Conservation (phyloP, 1,140 invertebrate species). For the Sesamia nonagrioides region DNA sequence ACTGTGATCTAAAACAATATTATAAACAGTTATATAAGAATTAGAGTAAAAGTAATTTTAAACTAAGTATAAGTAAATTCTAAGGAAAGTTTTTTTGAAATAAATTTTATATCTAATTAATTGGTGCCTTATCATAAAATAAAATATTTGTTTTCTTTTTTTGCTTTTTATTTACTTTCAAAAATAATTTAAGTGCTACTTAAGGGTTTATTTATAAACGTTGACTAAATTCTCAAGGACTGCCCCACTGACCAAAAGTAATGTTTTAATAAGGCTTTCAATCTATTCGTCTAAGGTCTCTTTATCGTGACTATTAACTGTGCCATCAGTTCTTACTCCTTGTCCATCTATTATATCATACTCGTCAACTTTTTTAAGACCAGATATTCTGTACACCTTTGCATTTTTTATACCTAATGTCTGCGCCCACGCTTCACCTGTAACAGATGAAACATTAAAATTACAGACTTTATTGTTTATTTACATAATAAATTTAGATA, state of each 20-base stretch:
- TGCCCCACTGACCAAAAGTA: too few species aligned
- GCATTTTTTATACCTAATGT: slow-evolving; percentile 88
- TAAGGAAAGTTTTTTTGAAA: not conserved
- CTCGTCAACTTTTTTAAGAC: slow-evolving; percentile 82
- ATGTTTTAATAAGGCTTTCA: too few species aligned
- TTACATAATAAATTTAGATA: too few species aligned
- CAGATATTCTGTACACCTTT: slow-evolving; percentile 85
- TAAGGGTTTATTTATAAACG: too few species aligned
- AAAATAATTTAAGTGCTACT: not conserved
- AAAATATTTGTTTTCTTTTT: slow-evolving; percentile 28
- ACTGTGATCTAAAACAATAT: slow-evolving; percentile 74
- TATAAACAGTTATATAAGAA: slow-evolving; percentile 48
- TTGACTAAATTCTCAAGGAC: too few species aligned
- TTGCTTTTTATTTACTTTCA: slow-evolving; percentile 13
- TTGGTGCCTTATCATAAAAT: slow-evolving; percentile 39
- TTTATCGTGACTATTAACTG: slow-evolving; percentile 47
- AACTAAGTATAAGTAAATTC: not conserved
- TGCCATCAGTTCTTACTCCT: slow-evolving; percentile 66
- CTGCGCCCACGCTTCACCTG: slow-evolving; percentile 86
- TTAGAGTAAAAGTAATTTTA: slow-evolving; percentile 14
- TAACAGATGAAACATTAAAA: slow-evolving; percentile 60
- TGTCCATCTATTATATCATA: slow-evolving; percentile 82
- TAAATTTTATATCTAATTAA: slow-evolving; percentile 7
- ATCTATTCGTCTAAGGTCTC: slow-evolving; percentile 53
- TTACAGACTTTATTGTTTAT: too few species aligned